Base-by-base conservation (phyloP, 1,140 invertebrate species). In the Bicyclus anynana region DNA sequence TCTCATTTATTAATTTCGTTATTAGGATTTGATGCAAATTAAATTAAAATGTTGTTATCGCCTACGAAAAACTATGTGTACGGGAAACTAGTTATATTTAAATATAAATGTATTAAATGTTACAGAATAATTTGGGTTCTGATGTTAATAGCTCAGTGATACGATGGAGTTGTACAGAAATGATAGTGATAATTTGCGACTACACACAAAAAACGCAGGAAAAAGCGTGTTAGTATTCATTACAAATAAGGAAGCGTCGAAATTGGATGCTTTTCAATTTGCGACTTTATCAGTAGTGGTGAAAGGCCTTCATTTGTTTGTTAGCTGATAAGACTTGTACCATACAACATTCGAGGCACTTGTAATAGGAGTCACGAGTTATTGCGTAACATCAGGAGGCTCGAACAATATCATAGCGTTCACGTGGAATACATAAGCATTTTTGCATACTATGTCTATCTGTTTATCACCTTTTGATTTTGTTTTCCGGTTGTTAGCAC, bases 301-400 rank as follows among this genome's bases (percentile, higher is more conserved):
- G 6, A 58, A 81, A 65, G 70, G 64, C 62, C 33, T 37, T 48
- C 26, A 71, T 74, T 79, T 21, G 42, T 65, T 58, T 56, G 51
- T 53, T 44, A 44, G 18, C 16, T 52, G 49, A 62, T 35, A 53
- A 48, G 38, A 79, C 62, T 74, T 87, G 62, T 49, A 53, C 62
- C 80, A 53, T 78, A 78, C 74, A 58, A 69, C 62, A 57, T 70
- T 65, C 50, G 59, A 72, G 67, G 23, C 53, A 61, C 53, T 75
- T 59, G 70, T 84, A 78, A 84, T 74, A 76, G 77, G 74, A 84
- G 79, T 87, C 84, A 87, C 84, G 84, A 84, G 84, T 73, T 77
- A 72, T 87, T 87, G 72, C 81, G 81, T 84, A 87, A 86, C 72
- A 56, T 50, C 54, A 35, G 65, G 57, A 69, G 65, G 62, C 65